These are phyloP conservation scores for Corythaeola cristata DNA, from an alignment of 2,113 vertebrate genomes.

Conservation along the genomic window DNA sequence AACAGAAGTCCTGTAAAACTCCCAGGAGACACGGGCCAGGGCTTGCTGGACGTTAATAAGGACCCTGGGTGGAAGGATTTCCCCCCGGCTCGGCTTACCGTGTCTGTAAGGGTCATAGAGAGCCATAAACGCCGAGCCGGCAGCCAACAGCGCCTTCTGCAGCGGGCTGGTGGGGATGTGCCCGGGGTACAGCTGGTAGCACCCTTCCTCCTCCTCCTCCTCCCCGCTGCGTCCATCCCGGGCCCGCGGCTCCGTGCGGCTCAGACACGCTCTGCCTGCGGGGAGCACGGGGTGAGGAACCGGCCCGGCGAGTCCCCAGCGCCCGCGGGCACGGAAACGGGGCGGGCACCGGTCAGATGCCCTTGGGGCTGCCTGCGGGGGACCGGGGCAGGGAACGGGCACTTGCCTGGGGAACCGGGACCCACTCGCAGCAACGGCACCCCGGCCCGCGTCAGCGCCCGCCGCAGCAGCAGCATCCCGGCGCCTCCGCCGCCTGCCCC, in stretches of 20 bases:
- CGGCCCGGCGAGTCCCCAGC: not conserved
- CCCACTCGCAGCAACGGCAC: not conserved
- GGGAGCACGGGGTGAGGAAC: not conserved
- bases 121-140: conserved; percentile 85
- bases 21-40: not conserved
- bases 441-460: too few species aligned
- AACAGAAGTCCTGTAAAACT: not conserved
- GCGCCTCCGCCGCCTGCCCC: not conserved
- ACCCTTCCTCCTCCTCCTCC: not conserved
- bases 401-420: not conserved
- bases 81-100: conserved; percentile 67
- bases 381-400: not conserved
- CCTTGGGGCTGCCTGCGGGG: not conserved
- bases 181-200: conserved; percentile 77
- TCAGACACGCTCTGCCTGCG: not conserved
- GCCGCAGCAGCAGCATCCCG: not conserved
- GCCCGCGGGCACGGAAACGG: not conserved
- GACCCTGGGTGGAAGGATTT: too few species aligned
- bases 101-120: conserved; percentile 91
- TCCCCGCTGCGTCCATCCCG: not conserved
- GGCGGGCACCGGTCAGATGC: not conserved
- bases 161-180: conserved; percentile 86
- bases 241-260: not conserved
- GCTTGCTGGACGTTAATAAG: accelerated
- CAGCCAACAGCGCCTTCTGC: conserved; percentile 88